These are phyloP conservation scores for Drosophila busckii DNA, from an alignment of 1,140 invertebrate genomes.

Conservation along the genomic window DNA sequence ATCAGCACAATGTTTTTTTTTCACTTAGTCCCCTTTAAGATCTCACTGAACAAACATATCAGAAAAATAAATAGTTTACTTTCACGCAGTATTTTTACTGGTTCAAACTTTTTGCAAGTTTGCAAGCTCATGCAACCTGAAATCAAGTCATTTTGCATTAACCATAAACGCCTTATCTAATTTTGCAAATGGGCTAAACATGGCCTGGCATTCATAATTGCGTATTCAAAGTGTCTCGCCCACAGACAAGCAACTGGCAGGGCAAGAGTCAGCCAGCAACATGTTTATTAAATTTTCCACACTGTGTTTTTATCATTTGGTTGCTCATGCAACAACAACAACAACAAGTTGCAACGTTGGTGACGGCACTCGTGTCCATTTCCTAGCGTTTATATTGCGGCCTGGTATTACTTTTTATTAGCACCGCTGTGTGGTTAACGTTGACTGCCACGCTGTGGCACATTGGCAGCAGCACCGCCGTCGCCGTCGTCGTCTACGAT, in stretches of 20 bases:
- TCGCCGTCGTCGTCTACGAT: constrained; percentile 35
- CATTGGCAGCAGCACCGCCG: constrained; percentile 8
- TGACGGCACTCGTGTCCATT: constrained; percentile 44
- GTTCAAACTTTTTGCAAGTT: constrained; percentile 8
- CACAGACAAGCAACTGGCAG: constrained; percentile 19
- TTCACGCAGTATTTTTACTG: neutral
- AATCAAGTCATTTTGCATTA: constrained; percentile 58
- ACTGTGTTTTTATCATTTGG: constrained; percentile 53
- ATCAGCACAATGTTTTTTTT: too few species aligned
- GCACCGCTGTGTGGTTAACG: constrained; percentile 42
- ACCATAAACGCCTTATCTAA: constrained; percentile 67
- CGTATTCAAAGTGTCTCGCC: constrained; percentile 66
- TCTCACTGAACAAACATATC: too few species aligned
- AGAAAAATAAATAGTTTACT: too few species aligned
- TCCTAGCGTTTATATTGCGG: constrained; percentile 69
- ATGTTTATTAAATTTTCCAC: constrained; percentile 74
- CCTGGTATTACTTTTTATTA: constrained; percentile 68
- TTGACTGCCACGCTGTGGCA: constrained; percentile 11
- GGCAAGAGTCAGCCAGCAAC: constrained; percentile 38
- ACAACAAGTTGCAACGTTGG: constrained; percentile 5
- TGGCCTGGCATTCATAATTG: constrained; percentile 67
- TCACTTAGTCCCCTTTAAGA: too few species aligned
- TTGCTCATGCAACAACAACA: constrained; percentile 32
- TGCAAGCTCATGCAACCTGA: constrained; percentile 10
- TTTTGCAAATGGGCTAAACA: constrained; percentile 70